Conservation (phyloP, 2,113 vertebrate species). For the Suricata suricatta region DNA sequence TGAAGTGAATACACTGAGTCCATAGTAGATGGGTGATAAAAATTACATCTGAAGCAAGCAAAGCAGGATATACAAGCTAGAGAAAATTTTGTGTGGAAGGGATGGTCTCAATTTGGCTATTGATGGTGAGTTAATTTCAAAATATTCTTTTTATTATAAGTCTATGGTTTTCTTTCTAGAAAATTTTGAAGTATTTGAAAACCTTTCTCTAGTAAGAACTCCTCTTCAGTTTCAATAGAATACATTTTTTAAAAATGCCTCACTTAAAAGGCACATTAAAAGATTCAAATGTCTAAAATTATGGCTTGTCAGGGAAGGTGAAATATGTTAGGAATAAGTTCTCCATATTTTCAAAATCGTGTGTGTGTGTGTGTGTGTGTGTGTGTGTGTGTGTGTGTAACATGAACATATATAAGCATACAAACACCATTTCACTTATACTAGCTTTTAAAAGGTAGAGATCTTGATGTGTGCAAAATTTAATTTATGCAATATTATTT, state of each 20-base stretch:
- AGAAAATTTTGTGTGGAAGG: neutral
- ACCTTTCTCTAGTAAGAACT: neutral
- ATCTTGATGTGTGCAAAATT: neutral
- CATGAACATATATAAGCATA: neutral
- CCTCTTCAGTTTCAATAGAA: neutral
- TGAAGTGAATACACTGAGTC: neutral
- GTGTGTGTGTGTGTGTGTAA: too few species aligned
- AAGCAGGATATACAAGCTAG: neutral
- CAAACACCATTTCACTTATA: neutral
- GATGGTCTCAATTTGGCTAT: neutral
- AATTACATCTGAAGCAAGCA: neutral
- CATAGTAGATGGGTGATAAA: neutral
- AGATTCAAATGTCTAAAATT: neutral
- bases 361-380: neutral
- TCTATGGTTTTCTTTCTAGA: neutral
- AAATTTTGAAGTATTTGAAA: neutral
- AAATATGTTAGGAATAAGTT: neutral
- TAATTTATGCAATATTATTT: neutral
- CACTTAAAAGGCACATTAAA: neutral
- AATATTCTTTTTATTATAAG: neutral
- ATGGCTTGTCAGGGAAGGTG: neutral
- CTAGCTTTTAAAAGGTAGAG: neutral
- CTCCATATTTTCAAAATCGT: neutral
- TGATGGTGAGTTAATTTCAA: neutral
- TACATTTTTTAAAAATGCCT: neutral